These are phyloP conservation scores for Erinaceus europaeus DNA, from an alignment of 2,113 vertebrate species.

Conservation along the genomic window DNA sequence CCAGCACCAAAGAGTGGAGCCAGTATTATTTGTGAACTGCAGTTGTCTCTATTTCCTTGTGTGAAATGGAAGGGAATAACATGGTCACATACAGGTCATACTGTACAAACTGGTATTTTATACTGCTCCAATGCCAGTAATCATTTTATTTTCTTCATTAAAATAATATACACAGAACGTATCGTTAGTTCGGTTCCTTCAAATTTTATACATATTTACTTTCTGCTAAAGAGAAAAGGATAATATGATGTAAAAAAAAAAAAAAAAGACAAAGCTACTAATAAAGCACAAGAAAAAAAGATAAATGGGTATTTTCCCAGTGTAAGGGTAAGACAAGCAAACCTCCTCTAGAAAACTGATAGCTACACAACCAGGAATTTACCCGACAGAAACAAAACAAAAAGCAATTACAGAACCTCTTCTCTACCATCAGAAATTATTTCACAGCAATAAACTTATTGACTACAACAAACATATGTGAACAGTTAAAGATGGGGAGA, in stretches of 20 bases:
- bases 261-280: conserved; percentile 73
- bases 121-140: conserved; percentile 85
- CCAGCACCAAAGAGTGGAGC: conserved; percentile 61
- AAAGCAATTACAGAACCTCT: conserved; percentile 73
- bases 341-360: conserved; percentile 81
- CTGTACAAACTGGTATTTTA: conserved; percentile 88
- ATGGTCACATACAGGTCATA: conserved; percentile 78
- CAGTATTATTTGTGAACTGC: conserved; percentile 57
- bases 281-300: conserved; percentile 71
- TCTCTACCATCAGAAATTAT: conserved; percentile 69
- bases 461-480: conserved; percentile 76
- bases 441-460: conserved; percentile 80
- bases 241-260: conserved; percentile 76
- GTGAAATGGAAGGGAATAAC: conserved; percentile 74
- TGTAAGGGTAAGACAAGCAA: conserved; percentile 71
- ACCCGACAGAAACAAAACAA: conserved; percentile 60
- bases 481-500: conserved; percentile 76
- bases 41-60: conserved; percentile 43
- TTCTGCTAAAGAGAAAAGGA: conserved; percentile 84
- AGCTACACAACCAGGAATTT: conserved; percentile 80
- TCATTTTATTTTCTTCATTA: conserved; percentile 92
- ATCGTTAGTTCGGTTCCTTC: conserved; percentile 94
- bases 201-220: conserved; percentile 97
- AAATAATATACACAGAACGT: conserved; percentile 96
- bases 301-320: conserved; percentile 68